Percentiles rank a stretch among this genome's conserved stretches.
phyloP scores from a whole-genome alignment of 2,797 vertebrate genomes.

The Karalla daura region DNA sequence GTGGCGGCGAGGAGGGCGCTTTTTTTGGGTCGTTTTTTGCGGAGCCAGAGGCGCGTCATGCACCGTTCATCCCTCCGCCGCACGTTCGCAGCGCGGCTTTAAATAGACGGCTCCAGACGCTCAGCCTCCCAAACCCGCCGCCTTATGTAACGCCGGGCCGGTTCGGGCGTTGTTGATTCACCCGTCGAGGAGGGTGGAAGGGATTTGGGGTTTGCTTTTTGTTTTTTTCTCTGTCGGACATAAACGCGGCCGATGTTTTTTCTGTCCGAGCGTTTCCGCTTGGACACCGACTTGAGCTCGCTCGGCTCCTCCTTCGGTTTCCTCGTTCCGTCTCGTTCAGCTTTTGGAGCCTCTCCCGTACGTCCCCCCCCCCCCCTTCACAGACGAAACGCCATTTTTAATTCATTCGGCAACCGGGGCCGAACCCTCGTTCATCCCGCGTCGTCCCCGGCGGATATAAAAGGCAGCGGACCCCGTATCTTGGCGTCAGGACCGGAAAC shows the following conservation, averaged over 20 bases:
- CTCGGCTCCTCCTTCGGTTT: too few species aligned
- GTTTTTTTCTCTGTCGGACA: constrained; percentile 32
- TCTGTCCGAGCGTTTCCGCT: background rate
- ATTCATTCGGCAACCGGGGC: background rate
- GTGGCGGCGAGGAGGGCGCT: constrained; percentile 22
- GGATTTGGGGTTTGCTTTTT: constrained; percentile 13
- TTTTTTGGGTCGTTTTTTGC: constrained; percentile 41
- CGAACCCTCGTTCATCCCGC: too few species aligned
- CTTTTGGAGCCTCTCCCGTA: background rate
- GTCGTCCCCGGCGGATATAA: too few species aligned
- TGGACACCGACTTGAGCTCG: too few species aligned
- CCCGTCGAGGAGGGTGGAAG: constrained; percentile 21
- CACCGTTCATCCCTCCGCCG: constrained; percentile 58
- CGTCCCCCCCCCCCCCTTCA: too few species aligned
- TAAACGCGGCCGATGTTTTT: constrained; percentile 14
- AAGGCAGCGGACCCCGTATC: too few species aligned
- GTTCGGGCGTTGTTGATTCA: constrained; percentile 53
- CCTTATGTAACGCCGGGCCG: constrained; percentile 56
- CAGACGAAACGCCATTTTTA: background rate
- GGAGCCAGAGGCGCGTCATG: constrained; percentile 56
- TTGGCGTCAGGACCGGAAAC: background rate
- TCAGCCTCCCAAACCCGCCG: constrained; percentile 21
- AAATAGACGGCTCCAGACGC: constrained; percentile 63
- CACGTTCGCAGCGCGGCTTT: constrained; percentile 51
- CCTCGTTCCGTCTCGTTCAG: background rate